These are phyloP conservation scores for Miichthys miiuy DNA, from an alignment of 2,797 vertebrate species.

Conservation along the genomic window DNA sequence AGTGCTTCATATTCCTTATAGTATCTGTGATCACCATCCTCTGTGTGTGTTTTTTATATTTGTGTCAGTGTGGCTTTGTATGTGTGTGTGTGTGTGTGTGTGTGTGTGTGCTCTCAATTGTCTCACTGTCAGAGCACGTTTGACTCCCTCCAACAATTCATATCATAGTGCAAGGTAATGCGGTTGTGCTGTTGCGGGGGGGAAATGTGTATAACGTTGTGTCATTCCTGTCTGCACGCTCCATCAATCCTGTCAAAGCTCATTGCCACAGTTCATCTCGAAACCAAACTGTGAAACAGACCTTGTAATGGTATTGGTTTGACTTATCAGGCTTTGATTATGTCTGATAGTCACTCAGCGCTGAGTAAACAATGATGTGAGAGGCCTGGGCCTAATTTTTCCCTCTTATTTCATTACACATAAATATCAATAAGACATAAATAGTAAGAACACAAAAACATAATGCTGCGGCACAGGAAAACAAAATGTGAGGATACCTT, in stretches of 20 bases:
- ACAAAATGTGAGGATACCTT: constrained; percentile 13
- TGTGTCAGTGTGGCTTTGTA: not conserved
- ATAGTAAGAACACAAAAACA: constrained; percentile 8
- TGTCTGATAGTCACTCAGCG: constrained; percentile 58
- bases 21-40: not conserved
- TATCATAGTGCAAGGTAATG: constrained; percentile 30
- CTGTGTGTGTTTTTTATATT: not conserved
- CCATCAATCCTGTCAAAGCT: constrained; percentile 68
- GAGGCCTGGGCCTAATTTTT: not conserved
- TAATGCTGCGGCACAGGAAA: not conserved
- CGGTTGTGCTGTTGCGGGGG: not conserved
- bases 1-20: not conserved
- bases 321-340: constrained; percentile 71
- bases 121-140: constrained; percentile 29
- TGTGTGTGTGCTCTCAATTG: constrained; percentile 3
- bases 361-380: constrained; percentile 57
- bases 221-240: constrained; percentile 55
- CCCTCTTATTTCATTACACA: constrained; percentile 48
- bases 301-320: constrained; percentile 60
- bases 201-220: constrained; percentile 44
- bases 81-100: constrained; percentile 2
- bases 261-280: constrained; percentile 55
- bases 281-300: constrained; percentile 65
- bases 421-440: constrained; percentile 52
- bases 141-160: constrained; percentile 25